phyloP scores from a whole-genome alignment of 30 jellyfish, hydroid and myxozoan genomes.

The Turritopsis dohrnii region DNA sequence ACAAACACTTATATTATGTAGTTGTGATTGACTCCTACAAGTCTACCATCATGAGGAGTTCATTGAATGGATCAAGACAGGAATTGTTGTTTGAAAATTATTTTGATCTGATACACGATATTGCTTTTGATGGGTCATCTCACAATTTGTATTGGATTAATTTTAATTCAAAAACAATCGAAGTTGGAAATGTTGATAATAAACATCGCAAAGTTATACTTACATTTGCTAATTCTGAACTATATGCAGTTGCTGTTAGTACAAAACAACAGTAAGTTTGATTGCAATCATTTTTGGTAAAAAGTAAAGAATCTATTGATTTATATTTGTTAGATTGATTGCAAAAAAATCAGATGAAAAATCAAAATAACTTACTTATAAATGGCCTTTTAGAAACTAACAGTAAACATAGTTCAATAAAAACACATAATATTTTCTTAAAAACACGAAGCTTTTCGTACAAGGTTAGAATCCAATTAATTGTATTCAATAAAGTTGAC shows the following conservation, averaged over 20 bases:
- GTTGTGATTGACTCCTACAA: neutral
- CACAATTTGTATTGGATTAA: slow-evolving; percentile 90
- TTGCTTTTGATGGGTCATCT: slow-evolving; percentile 88
- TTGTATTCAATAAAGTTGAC: no score
- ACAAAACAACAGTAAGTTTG: slow-evolving; percentile 70
- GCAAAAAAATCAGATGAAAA: no score
- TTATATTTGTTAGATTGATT: neutral
- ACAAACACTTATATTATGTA: slow-evolving; percentile 4
- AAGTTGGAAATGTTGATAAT: slow-evolving; percentile 64
- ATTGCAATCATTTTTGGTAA: no score
- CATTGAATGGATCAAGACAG: slow-evolving; percentile 6
- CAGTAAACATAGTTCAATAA: no score
- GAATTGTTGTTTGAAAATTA: slow-evolving; percentile 43
- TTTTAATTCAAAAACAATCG: slow-evolving; percentile 58
- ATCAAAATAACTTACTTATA: no score
- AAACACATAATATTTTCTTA: no score
- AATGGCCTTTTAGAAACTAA: no score
- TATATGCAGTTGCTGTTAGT: slow-evolving; percentile 73
- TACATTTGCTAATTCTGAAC: slow-evolving; percentile 32
- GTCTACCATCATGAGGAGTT: neutral
- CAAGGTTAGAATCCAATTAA: no score
- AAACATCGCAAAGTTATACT: slow-evolving; percentile 45
- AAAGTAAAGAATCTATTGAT: neutral
- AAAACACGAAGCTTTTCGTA: no score
- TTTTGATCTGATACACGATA: slow-evolving; percentile 48